These are phyloP conservation scores for Sebastiscus albofasciatus DNA, from an alignment of 2,797 vertebrate genomes.

Conservation along the genomic window DNA sequence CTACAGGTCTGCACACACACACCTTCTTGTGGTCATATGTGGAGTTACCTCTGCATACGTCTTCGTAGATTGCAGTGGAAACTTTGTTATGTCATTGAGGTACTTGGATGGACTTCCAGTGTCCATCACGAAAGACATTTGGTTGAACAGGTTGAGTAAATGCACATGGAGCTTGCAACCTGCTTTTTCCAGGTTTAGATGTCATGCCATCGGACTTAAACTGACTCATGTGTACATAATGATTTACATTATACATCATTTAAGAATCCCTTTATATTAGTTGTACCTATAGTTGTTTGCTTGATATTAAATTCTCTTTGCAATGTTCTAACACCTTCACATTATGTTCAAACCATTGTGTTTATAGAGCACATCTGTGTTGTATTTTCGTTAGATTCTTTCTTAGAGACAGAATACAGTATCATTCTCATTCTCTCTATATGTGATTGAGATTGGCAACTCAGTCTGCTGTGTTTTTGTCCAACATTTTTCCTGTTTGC, in stretches of 20 bases:
- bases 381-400: background rate
- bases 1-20: conserved; percentile 29
- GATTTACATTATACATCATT: background rate
- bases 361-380: no score
- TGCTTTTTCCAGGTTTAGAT: background rate
- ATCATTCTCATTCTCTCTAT: background rate
- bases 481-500: background rate
- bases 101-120: background rate
- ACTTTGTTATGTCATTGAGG: background rate
- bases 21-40: background rate
- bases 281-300: background rate
- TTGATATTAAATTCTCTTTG: background rate
- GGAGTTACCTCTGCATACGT: background rate
- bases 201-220: background rate
- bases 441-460: background rate
- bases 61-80: background rate
- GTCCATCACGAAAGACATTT: background rate
- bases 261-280: background rate
- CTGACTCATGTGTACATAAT: background rate
- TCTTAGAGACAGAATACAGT: background rate
- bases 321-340: background rate
- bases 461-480: background rate
- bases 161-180: background rate
- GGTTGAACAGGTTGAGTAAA: background rate
- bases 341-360: background rate